Percentiles rank a stretch among this genome's conserved stretches.
Conservation (phyloP, 2,797 vertebrate species). For the Lycodopsis pacificus region DNA sequence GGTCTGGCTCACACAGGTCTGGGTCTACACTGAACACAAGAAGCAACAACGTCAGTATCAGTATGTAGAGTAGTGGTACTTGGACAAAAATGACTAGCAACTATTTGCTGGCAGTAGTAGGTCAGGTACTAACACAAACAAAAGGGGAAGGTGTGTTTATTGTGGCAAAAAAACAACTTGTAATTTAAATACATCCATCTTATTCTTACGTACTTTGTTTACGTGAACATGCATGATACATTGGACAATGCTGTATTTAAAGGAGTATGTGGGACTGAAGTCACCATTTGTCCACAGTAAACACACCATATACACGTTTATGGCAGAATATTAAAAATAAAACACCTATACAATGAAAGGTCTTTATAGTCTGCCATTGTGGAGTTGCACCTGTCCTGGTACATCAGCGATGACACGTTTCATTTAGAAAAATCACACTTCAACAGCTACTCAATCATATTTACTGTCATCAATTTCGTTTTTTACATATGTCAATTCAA, state of each 20-base stretch:
- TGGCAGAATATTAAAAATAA: neutral
- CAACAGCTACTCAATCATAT: neutral
- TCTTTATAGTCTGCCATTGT: neutral
- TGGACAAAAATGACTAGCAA: neutral
- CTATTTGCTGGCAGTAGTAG: conserved; percentile 34
- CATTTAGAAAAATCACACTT: neutral
- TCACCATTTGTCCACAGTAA: conserved; percentile 43
- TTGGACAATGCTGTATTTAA: conserved; percentile 50
- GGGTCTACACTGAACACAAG: conserved; percentile 27
- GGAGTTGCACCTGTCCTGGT: neutral
- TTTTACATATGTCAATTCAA: neutral
- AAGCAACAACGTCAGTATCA: conserved; percentile 4
- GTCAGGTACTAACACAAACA: conserved; percentile 5
- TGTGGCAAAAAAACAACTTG: conserved; percentile 9
- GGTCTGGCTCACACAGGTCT: conserved; percentile 18
- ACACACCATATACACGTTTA: conserved; percentile 21
- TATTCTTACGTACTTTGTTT: conserved; percentile 29
- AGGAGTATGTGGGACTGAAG: conserved; percentile 15
- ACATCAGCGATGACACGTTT: neutral
- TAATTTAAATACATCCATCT: conserved; percentile 34
- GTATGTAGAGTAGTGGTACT: conserved; percentile 33
- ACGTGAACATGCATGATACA: conserved; percentile 44
- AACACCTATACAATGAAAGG: neutral
- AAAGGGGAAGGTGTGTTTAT: conserved; percentile 22
- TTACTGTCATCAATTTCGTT: neutral